phyloP scores from a whole-genome alignment of 1,140 invertebrate genomes.

The Lutraria rhynchaena region DNA sequence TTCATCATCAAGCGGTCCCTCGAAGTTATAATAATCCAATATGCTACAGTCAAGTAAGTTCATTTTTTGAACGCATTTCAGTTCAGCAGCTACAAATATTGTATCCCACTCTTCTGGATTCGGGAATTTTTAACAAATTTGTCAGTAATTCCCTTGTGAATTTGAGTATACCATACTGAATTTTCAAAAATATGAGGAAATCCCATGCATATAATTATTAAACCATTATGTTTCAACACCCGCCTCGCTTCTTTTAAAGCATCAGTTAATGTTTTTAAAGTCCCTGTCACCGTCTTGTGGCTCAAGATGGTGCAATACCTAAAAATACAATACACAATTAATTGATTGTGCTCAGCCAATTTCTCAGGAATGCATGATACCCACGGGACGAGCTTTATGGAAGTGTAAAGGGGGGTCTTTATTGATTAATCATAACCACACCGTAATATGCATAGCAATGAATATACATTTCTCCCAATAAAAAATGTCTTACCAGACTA shows the following conservation, averaged over 20 bases:
- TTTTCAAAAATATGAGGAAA: background rate
- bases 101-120: background rate
- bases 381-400: no score
- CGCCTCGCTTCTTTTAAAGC: constrained; percentile 20
- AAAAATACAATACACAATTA: no score
- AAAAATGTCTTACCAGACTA: constrained; percentile 45
- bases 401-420: no score
- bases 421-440: no score
- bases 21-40: background rate
- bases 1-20: constrained; percentile 23
- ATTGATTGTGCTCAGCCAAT: no score
- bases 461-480: no score
- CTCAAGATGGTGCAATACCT: constrained; percentile 44
- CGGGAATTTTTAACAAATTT: background rate
- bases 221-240: background rate
- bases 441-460: no score
- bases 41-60: no score
- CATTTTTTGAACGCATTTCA: no score
- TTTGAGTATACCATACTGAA: constrained; percentile 8
- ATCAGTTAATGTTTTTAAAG: background rate
- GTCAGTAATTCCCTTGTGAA: background rate
- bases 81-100: background rate
- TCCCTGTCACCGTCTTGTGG: background rate
- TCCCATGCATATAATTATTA: constrained; percentile 1
- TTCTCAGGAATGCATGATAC: no score